Evolutionary conservation across 23 tunicate genomes (phyloP).

Genomic region (Styela plicata): DNA sequence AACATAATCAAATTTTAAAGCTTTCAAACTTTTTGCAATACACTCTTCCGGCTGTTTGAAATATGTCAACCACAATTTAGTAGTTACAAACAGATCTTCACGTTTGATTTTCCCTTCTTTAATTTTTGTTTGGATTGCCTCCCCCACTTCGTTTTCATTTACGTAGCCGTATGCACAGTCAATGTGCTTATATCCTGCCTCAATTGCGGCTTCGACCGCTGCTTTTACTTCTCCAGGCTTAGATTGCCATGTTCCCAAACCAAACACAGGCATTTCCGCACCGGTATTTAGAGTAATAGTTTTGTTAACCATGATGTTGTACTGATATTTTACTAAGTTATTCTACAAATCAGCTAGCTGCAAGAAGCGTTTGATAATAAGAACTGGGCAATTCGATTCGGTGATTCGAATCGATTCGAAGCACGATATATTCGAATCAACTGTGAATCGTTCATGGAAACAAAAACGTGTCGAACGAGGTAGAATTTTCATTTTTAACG

Average conservation of each 20-base stretch:
- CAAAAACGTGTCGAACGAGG: too few species aligned
- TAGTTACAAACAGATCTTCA: constrained; percentile 74
- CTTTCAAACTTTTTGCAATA: constrained; percentile 27
- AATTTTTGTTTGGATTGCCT: constrained; percentile 44
- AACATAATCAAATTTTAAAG: constrained; percentile 56
- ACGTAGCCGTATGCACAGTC: constrained; percentile 67
- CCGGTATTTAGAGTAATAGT: constrained; percentile 31
- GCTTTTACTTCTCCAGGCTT: constrained; percentile 50
- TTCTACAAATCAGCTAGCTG: too few species aligned
- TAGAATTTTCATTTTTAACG: too few species aligned
- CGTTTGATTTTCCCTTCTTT: constrained; percentile 70
- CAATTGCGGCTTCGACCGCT: constrained; percentile 77
- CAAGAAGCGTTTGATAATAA: too few species aligned
- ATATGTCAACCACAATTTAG: constrained; percentile 50
- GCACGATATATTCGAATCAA: too few species aligned
- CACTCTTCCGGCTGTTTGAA: constrained; percentile 22
- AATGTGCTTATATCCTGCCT: constrained; percentile 75
- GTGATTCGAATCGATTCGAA: too few species aligned
- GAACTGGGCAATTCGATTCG: too few species aligned
- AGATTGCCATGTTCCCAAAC: constrained; percentile 66
- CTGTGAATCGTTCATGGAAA: too few species aligned
- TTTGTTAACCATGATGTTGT: not conserved
- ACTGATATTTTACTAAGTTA: not conserved
- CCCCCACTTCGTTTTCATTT: constrained; percentile 83
- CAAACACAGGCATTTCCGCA: constrained; percentile 33